Conservation (phyloP, 2,888 invertebrate species). For the Pandemis heparana region DNA sequence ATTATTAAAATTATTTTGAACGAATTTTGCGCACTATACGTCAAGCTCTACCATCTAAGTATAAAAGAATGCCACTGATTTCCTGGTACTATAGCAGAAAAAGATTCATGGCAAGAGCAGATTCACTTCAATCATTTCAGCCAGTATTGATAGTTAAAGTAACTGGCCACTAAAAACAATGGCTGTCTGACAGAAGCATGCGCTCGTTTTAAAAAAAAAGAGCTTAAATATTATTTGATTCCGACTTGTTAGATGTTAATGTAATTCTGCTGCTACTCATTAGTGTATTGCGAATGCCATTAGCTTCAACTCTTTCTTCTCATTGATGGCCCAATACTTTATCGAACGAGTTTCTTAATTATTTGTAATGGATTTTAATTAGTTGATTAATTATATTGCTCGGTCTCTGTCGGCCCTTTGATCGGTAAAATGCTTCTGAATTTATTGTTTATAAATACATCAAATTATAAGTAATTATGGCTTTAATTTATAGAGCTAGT, state of each 20-base stretch:
- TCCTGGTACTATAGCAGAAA: too few species aligned
- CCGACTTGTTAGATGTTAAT: background rate
- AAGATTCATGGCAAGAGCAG: too few species aligned
- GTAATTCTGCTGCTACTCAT: constrained; percentile 21
- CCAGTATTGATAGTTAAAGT: background rate
- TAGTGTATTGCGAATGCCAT: constrained; percentile 24
- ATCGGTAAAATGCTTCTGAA: constrained; percentile 48
- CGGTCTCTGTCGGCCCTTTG: constrained; percentile 68
- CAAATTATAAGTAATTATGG: constrained; percentile 36
- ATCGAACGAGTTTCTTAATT: constrained; percentile 63
- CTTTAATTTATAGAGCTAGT: constrained; percentile 14
- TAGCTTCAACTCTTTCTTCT: constrained; percentile 53
- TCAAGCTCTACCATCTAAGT: too few species aligned
- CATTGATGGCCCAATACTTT: constrained; percentile 61
- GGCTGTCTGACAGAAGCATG: background rate
- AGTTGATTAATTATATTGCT: constrained; percentile 78
- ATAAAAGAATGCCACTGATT: too few species aligned
- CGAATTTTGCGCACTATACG: too few species aligned
- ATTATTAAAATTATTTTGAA: too few species aligned
- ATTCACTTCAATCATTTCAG: background rate
- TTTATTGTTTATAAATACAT: constrained; percentile 39
- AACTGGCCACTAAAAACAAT: background rate
- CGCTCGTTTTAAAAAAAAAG: background rate
- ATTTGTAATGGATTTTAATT: constrained; percentile 78
- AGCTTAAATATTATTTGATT: background rate